Percentiles rank a stretch among this genome's conserved stretches.
phyloP scores from a whole-genome alignment of 2,113 vertebrate genomes.

The Gnathonemus echidnorhynchus region DNA sequence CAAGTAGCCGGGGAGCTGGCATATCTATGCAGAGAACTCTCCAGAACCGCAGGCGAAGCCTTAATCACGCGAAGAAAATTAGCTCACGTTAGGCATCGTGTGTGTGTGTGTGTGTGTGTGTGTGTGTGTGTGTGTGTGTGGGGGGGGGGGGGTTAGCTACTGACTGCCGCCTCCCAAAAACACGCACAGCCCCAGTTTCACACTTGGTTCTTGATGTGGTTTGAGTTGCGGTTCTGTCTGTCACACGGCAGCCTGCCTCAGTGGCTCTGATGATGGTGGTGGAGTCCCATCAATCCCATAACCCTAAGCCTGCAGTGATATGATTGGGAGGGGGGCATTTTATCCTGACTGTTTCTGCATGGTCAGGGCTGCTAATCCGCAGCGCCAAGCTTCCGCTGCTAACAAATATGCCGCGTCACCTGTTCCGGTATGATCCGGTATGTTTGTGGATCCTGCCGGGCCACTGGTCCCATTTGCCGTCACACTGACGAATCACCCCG shows the following conservation, averaged over 20 bases:
- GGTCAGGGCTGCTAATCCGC: not conserved
- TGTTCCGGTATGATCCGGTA: not conserved
- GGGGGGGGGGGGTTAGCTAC: not conserved
- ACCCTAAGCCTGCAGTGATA: no score
- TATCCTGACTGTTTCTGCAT: not conserved
- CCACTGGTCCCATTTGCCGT: not conserved
- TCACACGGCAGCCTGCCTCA: not conserved
- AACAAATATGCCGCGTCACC: not conserved
- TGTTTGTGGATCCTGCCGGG: not conserved
- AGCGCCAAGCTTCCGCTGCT: no score
- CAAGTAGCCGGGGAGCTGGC: not conserved
- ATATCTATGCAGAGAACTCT: not conserved
- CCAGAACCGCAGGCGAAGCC: not conserved
- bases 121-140: no score
- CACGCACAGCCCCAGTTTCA: not conserved
- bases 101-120: not conserved
- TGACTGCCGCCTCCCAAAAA: not conserved
- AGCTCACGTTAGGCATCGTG: not conserved
- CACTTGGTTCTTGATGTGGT: not conserved
- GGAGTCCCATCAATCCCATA: not conserved
- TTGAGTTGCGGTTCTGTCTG: not conserved
- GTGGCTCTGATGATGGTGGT: not conserved
- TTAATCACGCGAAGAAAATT: not conserved
- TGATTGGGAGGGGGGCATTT: no score
- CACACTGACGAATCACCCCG: not conserved